Evolutionary conservation across 64 coral and sea anemone species (phyloP), one percentile per base, ranked within the genome.

Genomic region (Anthopleura sola): DNA sequence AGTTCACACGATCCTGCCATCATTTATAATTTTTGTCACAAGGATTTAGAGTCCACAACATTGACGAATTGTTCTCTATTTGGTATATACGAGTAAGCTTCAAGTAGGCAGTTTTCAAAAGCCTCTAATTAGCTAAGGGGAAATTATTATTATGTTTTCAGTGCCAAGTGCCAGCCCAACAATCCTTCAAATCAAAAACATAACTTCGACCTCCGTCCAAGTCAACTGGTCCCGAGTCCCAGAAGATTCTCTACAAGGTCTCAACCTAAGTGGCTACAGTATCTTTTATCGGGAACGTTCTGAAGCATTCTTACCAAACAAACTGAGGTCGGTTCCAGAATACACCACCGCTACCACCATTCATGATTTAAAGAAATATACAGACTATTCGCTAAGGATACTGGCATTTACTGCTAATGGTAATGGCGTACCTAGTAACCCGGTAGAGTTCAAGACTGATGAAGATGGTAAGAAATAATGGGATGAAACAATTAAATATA

Each of bases 341-440:
- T 19, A 79, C n/a, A 11, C 17, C 18, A 85, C 83, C 14, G 14
- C 34, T 23, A 17, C 69, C 56, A 13, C 49, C 64, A 3, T 91
- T 18, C 26, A 48, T 23, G 69, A 51, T 20, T 76, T 91, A 13
- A 32, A 58, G 2, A 85, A 79, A 38, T 91, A 53, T 68, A 85
- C 89, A 6, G 34, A 49, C 21, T 91, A 86, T 86, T n/a, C 36
- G 55, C 24, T 91, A 18, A 40, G 89, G 36, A 55, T 91, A 33
- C 68, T 91, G 68, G 89, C 89, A 28, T 85, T 86, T 36, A 91
- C 89, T 44, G 51, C 9, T 39, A 91, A 86, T 3, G 89, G 89
- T 38, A 91, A 91, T 66, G 89, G 89, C 9, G 64, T 91, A 37
- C 83, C 89, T 32, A 91, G 89, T 86, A 23, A 58, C 3, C 37